phyloP scores from a whole-genome alignment of 2,113 vertebrate genomes.

The Cinclus mexicanus region DNA sequence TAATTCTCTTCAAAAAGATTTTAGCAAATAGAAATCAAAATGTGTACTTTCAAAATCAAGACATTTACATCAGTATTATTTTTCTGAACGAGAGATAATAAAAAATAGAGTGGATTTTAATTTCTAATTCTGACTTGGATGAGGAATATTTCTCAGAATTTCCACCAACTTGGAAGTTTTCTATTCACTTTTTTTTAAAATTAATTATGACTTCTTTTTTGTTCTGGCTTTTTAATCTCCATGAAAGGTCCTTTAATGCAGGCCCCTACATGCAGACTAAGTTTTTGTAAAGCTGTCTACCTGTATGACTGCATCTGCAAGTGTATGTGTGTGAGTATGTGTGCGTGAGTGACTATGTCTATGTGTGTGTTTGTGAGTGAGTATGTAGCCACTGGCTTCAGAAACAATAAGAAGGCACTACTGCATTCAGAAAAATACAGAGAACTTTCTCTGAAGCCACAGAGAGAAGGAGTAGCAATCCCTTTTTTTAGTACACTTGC shows the following conservation, averaged over 20 bases:
- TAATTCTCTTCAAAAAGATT: background rate
- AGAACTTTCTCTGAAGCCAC: conserved; percentile 12
- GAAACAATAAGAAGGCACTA: background rate
- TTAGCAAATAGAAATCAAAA: background rate
- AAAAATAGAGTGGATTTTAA: background rate
- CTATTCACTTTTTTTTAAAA: background rate
- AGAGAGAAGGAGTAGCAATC: conserved; percentile 8
- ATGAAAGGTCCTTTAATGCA: background rate
- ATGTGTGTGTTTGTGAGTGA: background rate
- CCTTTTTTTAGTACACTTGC: background rate
- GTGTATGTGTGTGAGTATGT: too few relatives aligned
- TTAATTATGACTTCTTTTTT: background rate
- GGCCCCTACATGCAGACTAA: background rate
- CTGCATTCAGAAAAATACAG: background rate
- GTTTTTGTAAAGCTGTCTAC: background rate
- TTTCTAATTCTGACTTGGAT: background rate
- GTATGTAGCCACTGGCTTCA: background rate
- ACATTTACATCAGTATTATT: background rate
- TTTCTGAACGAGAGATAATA: background rate
- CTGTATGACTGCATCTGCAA: background rate
- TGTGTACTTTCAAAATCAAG: background rate
- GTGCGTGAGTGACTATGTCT: background rate
- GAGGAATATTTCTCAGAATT: background rate
- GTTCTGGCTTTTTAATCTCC: background rate
- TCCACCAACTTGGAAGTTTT: background rate